These are phyloP conservation scores for Nipponia nippon DNA, from an alignment of 2,113 vertebrate species.

Conservation along the genomic window DNA sequence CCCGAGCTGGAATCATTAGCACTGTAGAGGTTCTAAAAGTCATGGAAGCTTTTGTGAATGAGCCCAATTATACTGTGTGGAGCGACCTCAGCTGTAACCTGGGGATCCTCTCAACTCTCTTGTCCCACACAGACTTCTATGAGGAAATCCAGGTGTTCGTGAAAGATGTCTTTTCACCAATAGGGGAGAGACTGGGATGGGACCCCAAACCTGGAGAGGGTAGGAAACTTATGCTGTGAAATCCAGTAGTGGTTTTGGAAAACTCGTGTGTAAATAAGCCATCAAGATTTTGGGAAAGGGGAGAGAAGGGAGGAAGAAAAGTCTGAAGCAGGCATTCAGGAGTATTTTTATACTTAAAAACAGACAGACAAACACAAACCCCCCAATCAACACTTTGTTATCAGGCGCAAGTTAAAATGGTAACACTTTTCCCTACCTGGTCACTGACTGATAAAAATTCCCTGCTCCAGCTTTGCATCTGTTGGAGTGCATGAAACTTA, in stretches of 20 bases:
- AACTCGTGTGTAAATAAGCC: background rate
- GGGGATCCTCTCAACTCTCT: slow-evolving; percentile 90
- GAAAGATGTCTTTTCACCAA: slow-evolving; percentile 92
- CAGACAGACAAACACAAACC: background rate
- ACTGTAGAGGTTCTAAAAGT: slow-evolving; percentile 96
- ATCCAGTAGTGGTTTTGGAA: background rate
- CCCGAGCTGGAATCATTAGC: slow-evolving; percentile 96
- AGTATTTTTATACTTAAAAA: background rate
- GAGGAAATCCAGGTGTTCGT: slow-evolving; percentile 96
- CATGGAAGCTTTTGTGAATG: slow-evolving; percentile 98
- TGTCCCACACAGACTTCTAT: slow-evolving; percentile 96
- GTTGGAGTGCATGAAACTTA: background rate
- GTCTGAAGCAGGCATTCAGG: background rate
- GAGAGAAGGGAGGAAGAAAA: background rate
- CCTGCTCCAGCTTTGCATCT: background rate
- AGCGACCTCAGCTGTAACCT: slow-evolving; percentile 98
- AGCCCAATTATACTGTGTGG: slow-evolving; percentile 99
- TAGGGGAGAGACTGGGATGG: slow-evolving; percentile 93
- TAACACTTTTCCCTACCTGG: background rate
- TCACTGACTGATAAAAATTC: background rate
- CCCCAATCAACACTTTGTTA: background rate
- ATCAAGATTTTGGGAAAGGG: background rate
- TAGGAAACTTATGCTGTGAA: slow-evolving; percentile 54
- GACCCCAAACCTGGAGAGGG: slow-evolving; percentile 93
- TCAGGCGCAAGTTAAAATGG: background rate